Evolutionary conservation across 2,113 vertebrate genomes (phyloP).

Genomic region (Calidris pugnax): DNA sequence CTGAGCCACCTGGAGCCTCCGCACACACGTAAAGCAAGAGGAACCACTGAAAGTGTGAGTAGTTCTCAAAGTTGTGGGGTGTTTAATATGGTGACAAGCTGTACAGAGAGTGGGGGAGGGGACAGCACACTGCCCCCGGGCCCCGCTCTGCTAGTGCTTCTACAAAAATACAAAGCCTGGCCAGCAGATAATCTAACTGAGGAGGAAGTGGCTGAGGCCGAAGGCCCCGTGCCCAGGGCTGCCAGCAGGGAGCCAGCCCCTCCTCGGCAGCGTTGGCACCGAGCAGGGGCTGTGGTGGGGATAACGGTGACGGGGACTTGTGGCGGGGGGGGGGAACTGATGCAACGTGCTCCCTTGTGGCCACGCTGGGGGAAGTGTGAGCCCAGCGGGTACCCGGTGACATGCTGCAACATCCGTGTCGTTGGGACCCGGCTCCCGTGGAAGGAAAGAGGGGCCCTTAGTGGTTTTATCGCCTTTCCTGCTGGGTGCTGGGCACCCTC

Average conservation of each 20-base stretch:
- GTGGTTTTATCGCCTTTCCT: neutral
- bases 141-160: neutral
- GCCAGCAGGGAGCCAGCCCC: neutral
- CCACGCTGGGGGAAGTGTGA: neutral
- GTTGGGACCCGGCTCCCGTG: neutral
- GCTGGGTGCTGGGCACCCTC: neutral
- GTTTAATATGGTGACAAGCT: constrained; percentile 54
- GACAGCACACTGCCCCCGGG: accelerated
- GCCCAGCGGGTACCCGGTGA: neutral
- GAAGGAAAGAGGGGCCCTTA: neutral
- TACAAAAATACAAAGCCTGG: neutral
- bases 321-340: neutral
- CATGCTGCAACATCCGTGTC: accelerated
- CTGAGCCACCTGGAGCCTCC: accelerated
- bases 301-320: neutral
- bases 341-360: neutral
- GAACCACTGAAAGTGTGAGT: neutral
- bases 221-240: neutral
- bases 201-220: neutral
- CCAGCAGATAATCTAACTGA: neutral
- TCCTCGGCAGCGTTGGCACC: accelerated
- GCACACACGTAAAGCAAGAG: neutral
- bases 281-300: accelerated
- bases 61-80: neutral
- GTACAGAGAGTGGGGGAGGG: neutral